These are phyloP conservation scores for Caenorhabditis latens DNA, from an alignment of 1,140 invertebrate species.

Conservation along the genomic window DNA sequence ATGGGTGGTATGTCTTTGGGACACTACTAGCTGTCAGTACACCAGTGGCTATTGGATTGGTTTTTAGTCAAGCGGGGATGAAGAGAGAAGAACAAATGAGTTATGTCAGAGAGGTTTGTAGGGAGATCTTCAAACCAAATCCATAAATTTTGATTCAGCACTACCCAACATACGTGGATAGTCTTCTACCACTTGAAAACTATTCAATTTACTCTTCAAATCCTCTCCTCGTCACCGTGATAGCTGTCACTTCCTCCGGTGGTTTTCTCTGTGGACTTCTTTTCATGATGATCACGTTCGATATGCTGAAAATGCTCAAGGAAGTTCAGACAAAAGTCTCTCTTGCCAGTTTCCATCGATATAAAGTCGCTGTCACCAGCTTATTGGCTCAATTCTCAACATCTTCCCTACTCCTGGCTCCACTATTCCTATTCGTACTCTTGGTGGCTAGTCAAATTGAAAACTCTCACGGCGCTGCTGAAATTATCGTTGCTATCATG, in stretches of 20 bases:
- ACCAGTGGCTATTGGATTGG: neutral
- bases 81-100: slow-evolving; percentile 18
- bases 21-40: neutral
- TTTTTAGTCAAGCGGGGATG: slow-evolving; percentile 10
- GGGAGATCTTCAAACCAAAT: no score
- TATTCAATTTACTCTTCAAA: neutral
- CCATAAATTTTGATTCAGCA: neutral
- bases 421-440: neutral
- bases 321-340: slow-evolving; percentile 13
- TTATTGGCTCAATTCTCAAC: neutral
- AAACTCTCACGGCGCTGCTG: neutral
- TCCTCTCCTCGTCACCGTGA: neutral
- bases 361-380: neutral
- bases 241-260: neutral
- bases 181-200: neutral
- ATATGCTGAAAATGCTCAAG: neutral
- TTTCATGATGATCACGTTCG: neutral
- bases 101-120: neutral
- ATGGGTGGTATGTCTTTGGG: neutral
- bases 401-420: neutral
- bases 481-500: neutral
- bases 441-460: neutral
- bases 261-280: neutral
- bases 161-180: neutral
- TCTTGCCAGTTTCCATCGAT: neutral